Base-by-base conservation (phyloP, 2,888 invertebrate species). In the Polydrusus pterygomalis region DNA sequence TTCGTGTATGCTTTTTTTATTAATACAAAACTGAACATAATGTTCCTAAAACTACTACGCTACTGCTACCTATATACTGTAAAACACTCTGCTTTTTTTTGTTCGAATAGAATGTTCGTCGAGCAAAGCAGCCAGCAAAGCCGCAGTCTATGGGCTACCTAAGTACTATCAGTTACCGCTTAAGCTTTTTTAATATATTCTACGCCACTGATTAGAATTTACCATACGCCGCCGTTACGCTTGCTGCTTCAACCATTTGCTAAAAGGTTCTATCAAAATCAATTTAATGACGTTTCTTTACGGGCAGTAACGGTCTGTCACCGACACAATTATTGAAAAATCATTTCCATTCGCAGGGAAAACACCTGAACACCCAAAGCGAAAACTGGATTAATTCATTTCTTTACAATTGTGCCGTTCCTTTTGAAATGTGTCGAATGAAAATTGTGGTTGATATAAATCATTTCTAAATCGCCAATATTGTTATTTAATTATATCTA, bases 261-360 rank as follows among this genome's bases (percentile, higher is more conserved):
- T 82, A 82, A 82, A 82, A 82, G 81, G 81, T 81, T 81, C 80
- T 75, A 80, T 82, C 81, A 79, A 80, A 81, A 80, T 80, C 81
- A 81, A 82, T 82, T 82, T 81, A 70, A 77, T 75, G 71, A 79
- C 78, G 83, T 60, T 70, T 70, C 69, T 77, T 78, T 72, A 60
- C 70, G 20, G 20, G 20, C 70, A 47, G 74, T 73, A 72, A 72
- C 78, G 65, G 78, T 72, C 78, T 77, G 77, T 77, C 77, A 77
- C 77, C 77, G 72, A 67, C 75, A 78, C 78, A 78, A 75, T 78
- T 70, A 74, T 47, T 69, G 68, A 78, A 75, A 74, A 78, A 73
- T 69, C 73, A 70, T 77, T 77, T 77, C 70, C 77, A 77, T 77
- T 77, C 73, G 77, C 70, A 67, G 67, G 67, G 76, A 68, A 76